These are phyloP conservation scores for Drosophila pseudoobscura DNA, from an alignment of 1,140 invertebrate species.

Conservation along the genomic window DNA sequence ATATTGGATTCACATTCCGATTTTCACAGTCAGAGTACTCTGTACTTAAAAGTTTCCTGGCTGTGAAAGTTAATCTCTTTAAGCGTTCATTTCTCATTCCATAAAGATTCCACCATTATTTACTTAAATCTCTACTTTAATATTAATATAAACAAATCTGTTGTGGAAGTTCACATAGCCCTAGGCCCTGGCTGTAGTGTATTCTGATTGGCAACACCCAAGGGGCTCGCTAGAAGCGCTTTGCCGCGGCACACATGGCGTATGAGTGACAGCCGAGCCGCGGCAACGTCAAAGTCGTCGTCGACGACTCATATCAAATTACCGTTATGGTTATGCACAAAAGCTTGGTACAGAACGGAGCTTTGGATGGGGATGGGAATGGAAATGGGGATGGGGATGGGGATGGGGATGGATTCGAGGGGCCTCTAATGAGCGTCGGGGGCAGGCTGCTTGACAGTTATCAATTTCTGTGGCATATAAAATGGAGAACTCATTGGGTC, in stretches of 20 bases:
- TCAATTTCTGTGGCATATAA: conserved; percentile 39
- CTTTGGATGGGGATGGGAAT: background rate
- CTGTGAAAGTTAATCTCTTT: no score
- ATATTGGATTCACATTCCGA: no score
- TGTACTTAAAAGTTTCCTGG: no score
- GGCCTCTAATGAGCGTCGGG: conserved; percentile 30
- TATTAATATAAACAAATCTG: conserved; percentile 13
- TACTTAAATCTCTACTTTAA: background rate
- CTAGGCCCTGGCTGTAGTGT: conserved; percentile 13
- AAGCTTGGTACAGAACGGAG: background rate
- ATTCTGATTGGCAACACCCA: conserved; percentile 38
- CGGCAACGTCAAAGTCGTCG: conserved; percentile 44
- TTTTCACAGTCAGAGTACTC: no score
- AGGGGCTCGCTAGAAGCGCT: conserved; percentile 11
- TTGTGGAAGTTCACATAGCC: conserved; percentile 2
- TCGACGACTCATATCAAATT: conserved; percentile 64
- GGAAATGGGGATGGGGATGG: background rate
- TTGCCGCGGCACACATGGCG: conserved; percentile 48
- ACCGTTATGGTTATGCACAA: conserved; percentile 48
- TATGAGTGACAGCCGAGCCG: conserved; percentile 59
- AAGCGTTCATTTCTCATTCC: no score
- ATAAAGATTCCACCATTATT: no score
- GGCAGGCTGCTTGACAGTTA: conserved; percentile 34
- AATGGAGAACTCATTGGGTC: conserved; percentile 19
- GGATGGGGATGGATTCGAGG: no score